Conservation (phyloP, 2,113 vertebrate genomes). For the Perccottus glenii region DNA sequence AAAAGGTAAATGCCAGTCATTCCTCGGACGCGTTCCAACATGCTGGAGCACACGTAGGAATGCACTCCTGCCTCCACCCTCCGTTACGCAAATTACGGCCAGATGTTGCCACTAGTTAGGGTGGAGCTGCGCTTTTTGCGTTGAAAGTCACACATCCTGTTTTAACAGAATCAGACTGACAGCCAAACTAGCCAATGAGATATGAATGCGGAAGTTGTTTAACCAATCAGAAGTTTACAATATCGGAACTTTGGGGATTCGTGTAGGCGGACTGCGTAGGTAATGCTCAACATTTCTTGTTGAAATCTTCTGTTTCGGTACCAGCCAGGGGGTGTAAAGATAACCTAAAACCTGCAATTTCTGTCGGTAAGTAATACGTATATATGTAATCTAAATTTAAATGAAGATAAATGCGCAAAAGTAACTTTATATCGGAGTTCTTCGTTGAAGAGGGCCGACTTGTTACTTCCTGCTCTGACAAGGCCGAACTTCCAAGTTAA, state of each 20-base stretch:
- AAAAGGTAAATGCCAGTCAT: constrained; percentile 49
- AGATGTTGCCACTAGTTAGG: constrained; percentile 71
- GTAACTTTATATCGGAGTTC: constrained; percentile 12
- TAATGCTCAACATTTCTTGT: constrained; percentile 59
- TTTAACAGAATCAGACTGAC: constrained; percentile 33
- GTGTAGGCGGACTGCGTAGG: constrained; percentile 35
- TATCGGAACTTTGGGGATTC: constrained; percentile 28
- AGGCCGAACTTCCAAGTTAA: constrained; percentile 69
- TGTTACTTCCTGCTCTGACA: constrained; percentile 81
- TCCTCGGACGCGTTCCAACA: constrained; percentile 71
- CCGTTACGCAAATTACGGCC: constrained; percentile 60
- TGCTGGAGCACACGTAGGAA: constrained; percentile 64
- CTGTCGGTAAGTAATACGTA: constrained; percentile 55
- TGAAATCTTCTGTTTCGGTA: constrained; percentile 48
- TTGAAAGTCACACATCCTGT: constrained; percentile 63
- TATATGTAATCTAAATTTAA: neutral
- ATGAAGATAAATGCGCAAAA: neutral
- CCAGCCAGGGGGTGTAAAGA: constrained; percentile 7
- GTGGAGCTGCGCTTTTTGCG: constrained; percentile 76
- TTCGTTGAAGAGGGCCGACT: constrained; percentile 57
- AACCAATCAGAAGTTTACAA: constrained; percentile 78
- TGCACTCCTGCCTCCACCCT: constrained; percentile 56
- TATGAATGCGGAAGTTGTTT: neutral
- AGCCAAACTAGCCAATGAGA: constrained; percentile 54
- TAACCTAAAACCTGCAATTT: neutral